Evolutionary conservation across 1,140 invertebrate genomes (phyloP).

Genomic region (Araneus ventricosus): DNA sequence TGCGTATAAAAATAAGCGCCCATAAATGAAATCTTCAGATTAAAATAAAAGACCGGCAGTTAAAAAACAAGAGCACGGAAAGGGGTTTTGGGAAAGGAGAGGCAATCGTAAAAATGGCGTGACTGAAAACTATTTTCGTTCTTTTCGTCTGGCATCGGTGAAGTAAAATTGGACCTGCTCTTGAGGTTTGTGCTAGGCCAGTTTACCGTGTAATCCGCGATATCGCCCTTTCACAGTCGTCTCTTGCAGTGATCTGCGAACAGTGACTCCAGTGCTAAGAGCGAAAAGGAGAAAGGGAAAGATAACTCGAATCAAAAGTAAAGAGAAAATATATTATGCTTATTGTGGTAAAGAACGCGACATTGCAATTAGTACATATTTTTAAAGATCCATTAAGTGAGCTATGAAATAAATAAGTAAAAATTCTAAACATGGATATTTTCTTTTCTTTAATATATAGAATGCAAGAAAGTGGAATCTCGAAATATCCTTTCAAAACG

Average conservation of each 20-base stretch:
- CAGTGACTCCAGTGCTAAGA: not conserved
- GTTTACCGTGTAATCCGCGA: slow-evolving; percentile 1
- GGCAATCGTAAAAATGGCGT: slow-evolving; percentile 9
- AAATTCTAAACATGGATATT: too few relatives aligned
- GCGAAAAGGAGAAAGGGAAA: not conserved
- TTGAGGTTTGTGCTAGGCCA: not conserved
- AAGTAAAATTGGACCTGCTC: not conserved
- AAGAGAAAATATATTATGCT: not conserved
- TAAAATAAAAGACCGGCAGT: slow-evolving; percentile 50
- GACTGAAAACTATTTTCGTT: slow-evolving; percentile 13
- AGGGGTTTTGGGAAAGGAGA: slow-evolving; percentile 3
- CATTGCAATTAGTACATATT: too few relatives aligned
- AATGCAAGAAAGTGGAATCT: too few relatives aligned
- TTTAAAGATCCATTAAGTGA: too few relatives aligned
- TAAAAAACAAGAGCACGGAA: slow-evolving; percentile 12
- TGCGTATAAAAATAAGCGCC: slow-evolving; percentile 59
- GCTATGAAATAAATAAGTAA: too few relatives aligned
- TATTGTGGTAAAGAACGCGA: not conserved
- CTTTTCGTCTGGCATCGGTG: slow-evolving; percentile 22
- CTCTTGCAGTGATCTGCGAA: not conserved
- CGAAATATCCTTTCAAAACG: too few relatives aligned
- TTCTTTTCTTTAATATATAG: too few relatives aligned
- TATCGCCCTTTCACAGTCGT: not conserved
- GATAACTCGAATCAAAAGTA: not conserved
- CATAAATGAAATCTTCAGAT: slow-evolving; percentile 45